Conservation (phyloP, 2,797 vertebrate genomes). For the Silurus lanzhouensis region DNA sequence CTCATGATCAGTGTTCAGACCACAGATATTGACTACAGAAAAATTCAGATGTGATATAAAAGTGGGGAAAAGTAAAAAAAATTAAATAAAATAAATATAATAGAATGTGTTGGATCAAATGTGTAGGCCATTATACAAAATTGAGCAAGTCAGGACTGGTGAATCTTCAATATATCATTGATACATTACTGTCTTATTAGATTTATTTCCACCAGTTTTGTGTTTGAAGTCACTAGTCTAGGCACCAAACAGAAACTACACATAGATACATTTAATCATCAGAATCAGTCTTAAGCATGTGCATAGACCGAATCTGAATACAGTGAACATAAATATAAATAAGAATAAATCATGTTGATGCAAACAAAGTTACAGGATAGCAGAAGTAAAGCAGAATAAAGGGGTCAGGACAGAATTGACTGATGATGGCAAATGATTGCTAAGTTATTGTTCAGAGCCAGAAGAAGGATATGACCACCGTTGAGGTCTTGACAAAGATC, state of each 20-base stretch:
- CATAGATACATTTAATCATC: not conserved
- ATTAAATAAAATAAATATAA: not conserved
- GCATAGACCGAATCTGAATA: not conserved
- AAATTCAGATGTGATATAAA: not conserved
- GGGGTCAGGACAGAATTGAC: conserved; percentile 48
- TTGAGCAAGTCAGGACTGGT: not conserved
- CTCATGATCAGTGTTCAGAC: not conserved
- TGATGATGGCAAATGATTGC: conserved; percentile 67
- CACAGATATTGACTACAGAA: not conserved
- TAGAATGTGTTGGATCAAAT: not conserved
- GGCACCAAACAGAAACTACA: not conserved
- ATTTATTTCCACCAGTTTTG: not conserved
- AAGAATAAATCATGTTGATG: not conserved
- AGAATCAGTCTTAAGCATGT: not conserved
- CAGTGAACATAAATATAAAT: too few species aligned
- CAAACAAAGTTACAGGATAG: not conserved
- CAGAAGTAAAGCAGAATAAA: not conserved
- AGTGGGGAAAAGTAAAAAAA: not conserved
- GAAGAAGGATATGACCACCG: conserved; percentile 57
- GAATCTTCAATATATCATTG: not conserved
- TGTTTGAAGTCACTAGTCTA: not conserved
- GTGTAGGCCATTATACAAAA: not conserved
- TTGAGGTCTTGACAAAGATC: conserved; percentile 61
- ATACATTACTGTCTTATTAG: not conserved
- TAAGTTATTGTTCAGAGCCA: conserved; percentile 63